Base-by-base conservation (phyloP, 2,888 invertebrate species). In the Pseudanteris insignis region DNA sequence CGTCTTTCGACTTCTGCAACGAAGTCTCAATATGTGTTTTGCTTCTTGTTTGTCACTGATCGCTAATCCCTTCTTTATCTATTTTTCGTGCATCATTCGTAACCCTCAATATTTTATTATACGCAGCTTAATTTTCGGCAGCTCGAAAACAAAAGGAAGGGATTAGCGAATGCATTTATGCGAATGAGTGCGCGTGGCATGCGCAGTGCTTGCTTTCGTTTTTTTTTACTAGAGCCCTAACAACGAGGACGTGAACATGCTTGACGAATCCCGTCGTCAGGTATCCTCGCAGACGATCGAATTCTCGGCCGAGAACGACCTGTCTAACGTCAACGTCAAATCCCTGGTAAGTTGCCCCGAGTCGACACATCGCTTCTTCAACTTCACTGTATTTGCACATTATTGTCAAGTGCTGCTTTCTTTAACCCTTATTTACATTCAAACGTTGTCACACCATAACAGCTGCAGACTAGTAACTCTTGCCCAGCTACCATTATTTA, bases 301-400 rank as follows among this genome's bases (percentile, higher is more conserved):
- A 69, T 70, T 76, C 67, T 75, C 75, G 51, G 75, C 81, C 70
- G 82, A 83, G 69, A 81, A 83, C 72, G 84, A 83, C 73, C 81
- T 85, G 74, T 85, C 85, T 70, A 86, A 85, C 73, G 86, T 87
- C 72, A 85, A 84, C 78, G 86, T 86, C 64, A 86, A 85, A 75
- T 84, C 82, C 69, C 79, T 87, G 84, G 87, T 87, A 84, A 85
- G 86, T 83, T 65, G 18, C n/a, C 12, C 2, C 6, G 14, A 28
- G 14, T 33, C 1, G 18, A 38, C 28, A 14, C 21, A 2, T 37
- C 8, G 10, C 7, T 26, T 25, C 2, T 33, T 18, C 18, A 2
- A n/a, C 1, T 33, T 18, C 8, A 18, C 10, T 18, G 6, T 18
- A n/a, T n/a, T n/a, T n/a, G n/a, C n/a, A n/a, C n/a, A n/a, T n/a